These are phyloP conservation scores for Dicrostonyx torquatus DNA, from an alignment of 2,797 vertebrate genomes.

Conservation along the genomic window DNA sequence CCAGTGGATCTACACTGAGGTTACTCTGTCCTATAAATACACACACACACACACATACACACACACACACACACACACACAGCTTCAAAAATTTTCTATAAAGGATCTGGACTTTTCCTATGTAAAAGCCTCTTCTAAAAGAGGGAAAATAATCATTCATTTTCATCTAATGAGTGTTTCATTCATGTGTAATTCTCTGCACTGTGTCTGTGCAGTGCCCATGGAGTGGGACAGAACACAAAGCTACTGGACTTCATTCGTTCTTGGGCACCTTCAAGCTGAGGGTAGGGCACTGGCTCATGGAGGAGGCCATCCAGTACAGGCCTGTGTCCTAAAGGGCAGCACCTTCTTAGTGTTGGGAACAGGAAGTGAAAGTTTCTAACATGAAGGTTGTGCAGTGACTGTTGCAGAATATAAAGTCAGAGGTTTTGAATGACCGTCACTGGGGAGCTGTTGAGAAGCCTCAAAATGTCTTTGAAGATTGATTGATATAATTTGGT, in stretches of 20 bases:
- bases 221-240: background rate
- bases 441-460: background rate
- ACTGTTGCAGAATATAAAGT: background rate
- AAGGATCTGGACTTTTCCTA: too few relatives aligned
- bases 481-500: background rate
- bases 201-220: too few relatives aligned
- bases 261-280: conserved; percentile 4
- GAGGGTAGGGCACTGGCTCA: background rate
- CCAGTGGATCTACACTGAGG: too few relatives aligned
- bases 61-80: too few relatives aligned
- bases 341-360: background rate
- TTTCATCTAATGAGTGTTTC: too few relatives aligned
- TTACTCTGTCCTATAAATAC: too few relatives aligned
- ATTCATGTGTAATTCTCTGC: too few relatives aligned
- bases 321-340: background rate
- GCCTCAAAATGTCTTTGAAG: background rate
- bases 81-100: too few relatives aligned
- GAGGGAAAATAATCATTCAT: too few relatives aligned
- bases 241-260: background rate
- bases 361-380: background rate
- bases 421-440: background rate
- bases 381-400: background rate
- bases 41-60: too few relatives aligned
- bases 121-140: too few relatives aligned
- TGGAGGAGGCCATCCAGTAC: background rate